A percentile compares a stretch with the other conserved stretches of the same genome.
Evolutionary conservation across 2,113 vertebrate genomes (phyloP).

Genomic region (Rissa tridactyla): DNA sequence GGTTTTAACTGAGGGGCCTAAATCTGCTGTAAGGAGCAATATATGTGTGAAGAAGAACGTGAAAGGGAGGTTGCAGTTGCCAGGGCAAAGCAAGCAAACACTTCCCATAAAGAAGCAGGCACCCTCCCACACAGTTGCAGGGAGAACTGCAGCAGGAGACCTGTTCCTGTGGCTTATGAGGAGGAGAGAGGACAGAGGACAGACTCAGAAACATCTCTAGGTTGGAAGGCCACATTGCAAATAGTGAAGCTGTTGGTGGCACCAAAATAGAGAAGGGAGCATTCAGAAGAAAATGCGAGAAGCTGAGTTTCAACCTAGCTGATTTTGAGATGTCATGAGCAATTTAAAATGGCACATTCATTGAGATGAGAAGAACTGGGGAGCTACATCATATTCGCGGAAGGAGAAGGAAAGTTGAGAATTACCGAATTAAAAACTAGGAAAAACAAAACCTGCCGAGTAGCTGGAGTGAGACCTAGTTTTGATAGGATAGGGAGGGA

Average conservation of each 20-base stretch:
- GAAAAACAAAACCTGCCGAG: background rate
- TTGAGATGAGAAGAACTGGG: background rate
- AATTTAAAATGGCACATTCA: background rate
- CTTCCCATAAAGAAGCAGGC: background rate
- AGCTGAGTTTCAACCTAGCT: background rate
- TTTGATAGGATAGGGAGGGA: background rate
- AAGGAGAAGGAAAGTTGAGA: background rate
- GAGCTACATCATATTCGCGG: background rate
- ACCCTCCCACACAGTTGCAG: rapidly evolving
- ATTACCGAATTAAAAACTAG: background rate
- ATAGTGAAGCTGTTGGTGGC: background rate
- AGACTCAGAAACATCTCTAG: background rate
- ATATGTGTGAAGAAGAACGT: background rate
- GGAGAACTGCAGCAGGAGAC: background rate
- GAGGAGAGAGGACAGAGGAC: background rate
- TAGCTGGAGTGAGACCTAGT: background rate
- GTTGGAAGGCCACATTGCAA: background rate
- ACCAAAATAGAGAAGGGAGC: background rate
- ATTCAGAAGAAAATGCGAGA: background rate
- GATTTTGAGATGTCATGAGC: background rate
- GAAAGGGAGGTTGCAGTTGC: background rate
- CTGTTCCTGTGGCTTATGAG: background rate
- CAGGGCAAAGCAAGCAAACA: background rate
- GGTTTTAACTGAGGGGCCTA: background rate
- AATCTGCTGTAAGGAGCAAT: background rate